A percentile compares a stretch with the other conserved stretches of the same genome.
Conservation (phyloP, 2,888 invertebrate species). For the Drosophila picticornis region DNA sequence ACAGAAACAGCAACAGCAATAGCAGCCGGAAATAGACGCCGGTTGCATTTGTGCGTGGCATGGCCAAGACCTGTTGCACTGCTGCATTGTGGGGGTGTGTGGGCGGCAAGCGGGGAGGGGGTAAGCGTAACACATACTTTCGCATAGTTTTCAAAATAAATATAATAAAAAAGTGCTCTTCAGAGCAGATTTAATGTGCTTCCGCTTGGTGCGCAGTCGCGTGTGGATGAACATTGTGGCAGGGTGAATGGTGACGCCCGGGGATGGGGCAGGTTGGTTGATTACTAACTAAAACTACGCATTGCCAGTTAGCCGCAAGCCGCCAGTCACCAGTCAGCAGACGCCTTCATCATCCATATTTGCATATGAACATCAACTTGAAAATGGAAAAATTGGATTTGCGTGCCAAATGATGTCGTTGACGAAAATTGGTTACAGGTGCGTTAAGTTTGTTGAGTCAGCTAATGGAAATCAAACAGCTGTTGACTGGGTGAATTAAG, state of each 20-base stretch:
- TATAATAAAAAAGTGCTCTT: constrained; percentile 41
- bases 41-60: constrained; percentile 31
- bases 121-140: constrained; percentile 37
- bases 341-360: constrained; percentile 14
- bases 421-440: constrained; percentile 7
- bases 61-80: constrained; percentile 7
- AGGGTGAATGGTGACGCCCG: neutral
- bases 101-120: neutral
- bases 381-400: constrained; percentile 20
- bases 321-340: neutral
- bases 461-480: neutral
- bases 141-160: constrained; percentile 29
- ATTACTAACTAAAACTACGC: constrained; percentile 14
- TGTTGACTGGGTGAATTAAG: constrained; percentile 24
- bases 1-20: neutral
- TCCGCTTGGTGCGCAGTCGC: constrained; percentile 58
- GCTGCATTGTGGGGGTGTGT: neutral
- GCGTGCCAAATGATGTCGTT: constrained; percentile 17
- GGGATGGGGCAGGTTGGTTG: neutral
- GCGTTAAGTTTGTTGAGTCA: neutral
- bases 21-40: constrained; percentile 41
- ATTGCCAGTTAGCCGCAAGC: neutral
- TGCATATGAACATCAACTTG: constrained; percentile 33
- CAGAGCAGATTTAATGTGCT: constrained; percentile 54
- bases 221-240: constrained; percentile 25